Base-by-base conservation (phyloP, 2,888 invertebrate genomes). In the Dryomyza anilis region DNA sequence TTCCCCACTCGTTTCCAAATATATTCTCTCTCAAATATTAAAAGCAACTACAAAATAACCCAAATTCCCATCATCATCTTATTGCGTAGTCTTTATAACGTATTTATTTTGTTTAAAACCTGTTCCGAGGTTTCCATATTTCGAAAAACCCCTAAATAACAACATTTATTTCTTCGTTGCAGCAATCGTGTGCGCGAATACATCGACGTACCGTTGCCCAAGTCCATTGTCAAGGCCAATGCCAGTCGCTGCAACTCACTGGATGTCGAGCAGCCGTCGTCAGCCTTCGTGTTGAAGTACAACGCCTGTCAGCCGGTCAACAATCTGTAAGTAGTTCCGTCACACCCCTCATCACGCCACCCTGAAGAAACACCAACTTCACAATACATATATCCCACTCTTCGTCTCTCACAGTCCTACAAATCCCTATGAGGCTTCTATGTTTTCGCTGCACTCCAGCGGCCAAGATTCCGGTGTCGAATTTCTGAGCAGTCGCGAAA, bases 391-490 rank as follows among this genome's bases (percentile, higher is more conserved):
- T 55, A 2, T 19, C 30, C 2, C 2, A n/a, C 3, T 16, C 10
- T n/a, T 33, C 33, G 25, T 21, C 25, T 5, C 1, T n/a, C 7
- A n/a, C 33, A 61, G 61, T 12, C 50, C 63, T 14, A 81, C 78
- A 57, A 72, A 70, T 70, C 84, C 84, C 66, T 81, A 88, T 73
- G 92, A 92, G 82, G 90, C 90, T 62, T 91, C 92, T 69, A 88
- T 91, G 82, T 90, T 91, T 74, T 92, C 92, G 70, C 86, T 92
- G 74, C 91, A 92, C 85, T 93, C 92, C 73, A 92, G 92, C 77
- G 91, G 92, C 16, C 91, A 91, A 78, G 92, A 93, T 84, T 92
- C 92, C 55, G 93, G 92, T 63, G 91, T 92, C 71, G 91, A 82
- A 84, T 72, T 86, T 78, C 71, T 81, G 2, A 77, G 82, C 75